A percentile compares a stretch with the other conserved stretches of the same genome.
These are phyloP conservation scores for Antidorcas marsupialis DNA, from an alignment of 2,113 vertebrate species.

Conservation along the genomic window DNA sequence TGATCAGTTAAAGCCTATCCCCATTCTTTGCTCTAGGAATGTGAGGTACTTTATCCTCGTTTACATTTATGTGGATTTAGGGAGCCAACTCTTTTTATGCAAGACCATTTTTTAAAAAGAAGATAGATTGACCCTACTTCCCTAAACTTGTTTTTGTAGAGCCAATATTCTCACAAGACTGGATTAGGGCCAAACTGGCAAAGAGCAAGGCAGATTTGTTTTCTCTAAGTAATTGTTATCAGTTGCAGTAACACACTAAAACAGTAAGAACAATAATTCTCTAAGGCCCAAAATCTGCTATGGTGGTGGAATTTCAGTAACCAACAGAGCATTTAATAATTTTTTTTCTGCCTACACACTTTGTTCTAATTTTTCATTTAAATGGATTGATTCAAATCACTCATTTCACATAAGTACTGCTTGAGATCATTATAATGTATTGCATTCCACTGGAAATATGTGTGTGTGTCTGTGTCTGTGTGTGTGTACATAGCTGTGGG, in stretches of 20 bases:
- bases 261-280: not conserved
- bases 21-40: not conserved
- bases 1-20: not conserved
- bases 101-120: not conserved
- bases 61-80: not conserved
- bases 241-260: not conserved
- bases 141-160: not conserved
- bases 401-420: not conserved
- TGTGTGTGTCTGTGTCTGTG: not conserved
- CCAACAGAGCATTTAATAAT: not conserved
- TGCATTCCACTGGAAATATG: not conserved
- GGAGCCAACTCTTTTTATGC: not conserved
- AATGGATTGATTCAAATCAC: not conserved
- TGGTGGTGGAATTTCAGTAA: not conserved
- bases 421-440: not conserved
- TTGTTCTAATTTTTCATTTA: not conserved
- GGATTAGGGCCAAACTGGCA: not conserved
- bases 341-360: not conserved
- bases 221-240: not conserved
- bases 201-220: not conserved
- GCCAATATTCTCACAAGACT: not conserved
- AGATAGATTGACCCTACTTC: not conserved
- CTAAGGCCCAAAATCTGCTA: not conserved
- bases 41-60: not conserved
- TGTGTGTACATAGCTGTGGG: not conserved